Evolutionary conservation across 2,888 invertebrate species (phyloP).

Genomic region (Microplitis manilae): DNA sequence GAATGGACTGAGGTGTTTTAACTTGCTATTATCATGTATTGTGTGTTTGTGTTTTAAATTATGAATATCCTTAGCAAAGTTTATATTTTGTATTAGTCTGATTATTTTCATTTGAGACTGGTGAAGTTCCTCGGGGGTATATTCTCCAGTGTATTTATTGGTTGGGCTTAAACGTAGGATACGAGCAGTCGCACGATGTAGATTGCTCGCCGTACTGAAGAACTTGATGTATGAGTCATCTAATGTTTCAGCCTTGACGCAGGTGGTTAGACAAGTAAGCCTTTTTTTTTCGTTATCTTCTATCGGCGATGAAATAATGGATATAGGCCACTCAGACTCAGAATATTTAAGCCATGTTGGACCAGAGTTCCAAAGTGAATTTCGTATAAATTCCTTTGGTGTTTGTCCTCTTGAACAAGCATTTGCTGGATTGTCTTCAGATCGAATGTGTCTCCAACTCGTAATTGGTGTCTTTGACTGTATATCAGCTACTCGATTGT

Average conservation of each 20-base stretch:
- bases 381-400: conserved; percentile 35
- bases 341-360: conserved; percentile 28
- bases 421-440: conserved; percentile 51
- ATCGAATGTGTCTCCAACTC: conserved; percentile 44
- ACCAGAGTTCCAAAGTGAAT: conserved; percentile 41
- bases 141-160: background rate
- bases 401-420: conserved; percentile 47
- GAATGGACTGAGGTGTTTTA: conserved; percentile 40
- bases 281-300: background rate
- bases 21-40: conserved; percentile 3
- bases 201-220: background rate
- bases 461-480: conserved; percentile 29
- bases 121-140: conserved; percentile 18
- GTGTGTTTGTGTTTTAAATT: conserved; percentile 1
- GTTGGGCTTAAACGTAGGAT: background rate
- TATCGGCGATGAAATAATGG: background rate
- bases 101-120: conserved; percentile 6
- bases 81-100: background rate
- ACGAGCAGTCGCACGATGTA: background rate
- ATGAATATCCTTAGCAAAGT: conserved; percentile 6
- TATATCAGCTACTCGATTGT: conserved; percentile 43
- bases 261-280: background rate
- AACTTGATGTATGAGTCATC: background rate
- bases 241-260: background rate
- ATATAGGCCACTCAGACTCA: conserved; percentile 30